A percentile compares a stretch with the other conserved stretches of the same genome.
phyloP scores from a whole-genome alignment of 2,113 vertebrate genomes.

The Poecilia latipinna region DNA sequence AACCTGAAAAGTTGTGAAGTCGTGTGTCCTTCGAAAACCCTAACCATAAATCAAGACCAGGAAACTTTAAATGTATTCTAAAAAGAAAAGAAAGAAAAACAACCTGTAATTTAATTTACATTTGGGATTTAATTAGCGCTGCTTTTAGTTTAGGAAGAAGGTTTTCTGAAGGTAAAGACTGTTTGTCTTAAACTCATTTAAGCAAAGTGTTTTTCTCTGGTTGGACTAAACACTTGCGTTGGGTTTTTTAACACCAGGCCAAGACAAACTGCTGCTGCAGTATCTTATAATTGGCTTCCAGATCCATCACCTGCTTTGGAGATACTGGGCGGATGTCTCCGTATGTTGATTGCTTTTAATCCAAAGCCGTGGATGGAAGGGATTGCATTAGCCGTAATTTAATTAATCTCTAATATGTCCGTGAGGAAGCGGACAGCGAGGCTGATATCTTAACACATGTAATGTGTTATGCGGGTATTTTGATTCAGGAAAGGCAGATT shows the following conservation, averaged over 20 bases:
- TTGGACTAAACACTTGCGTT: neutral
- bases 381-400: slow-evolving; percentile 10
- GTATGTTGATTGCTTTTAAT: slow-evolving; percentile 1
- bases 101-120: neutral
- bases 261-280: neutral
- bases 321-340: neutral
- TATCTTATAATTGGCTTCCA: neutral
- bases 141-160: neutral
- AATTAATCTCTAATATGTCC: slow-evolving; percentile 1
- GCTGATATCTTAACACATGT: neutral
- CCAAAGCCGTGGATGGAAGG: neutral
- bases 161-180: neutral
- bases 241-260: neutral
- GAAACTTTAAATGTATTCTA: neutral
- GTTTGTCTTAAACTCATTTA: neutral
- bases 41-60: no score
- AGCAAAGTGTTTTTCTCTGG: neutral
- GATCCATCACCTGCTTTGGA: neutral
- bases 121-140: neutral
- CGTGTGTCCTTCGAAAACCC: neutral
- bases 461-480: neutral
- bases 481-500: neutral
- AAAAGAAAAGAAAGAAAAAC: neutral
- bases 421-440: neutral
- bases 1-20: neutral